phyloP scores from a whole-genome alignment of 2,888 invertebrate genomes.

The Polydrusus cervinus region DNA sequence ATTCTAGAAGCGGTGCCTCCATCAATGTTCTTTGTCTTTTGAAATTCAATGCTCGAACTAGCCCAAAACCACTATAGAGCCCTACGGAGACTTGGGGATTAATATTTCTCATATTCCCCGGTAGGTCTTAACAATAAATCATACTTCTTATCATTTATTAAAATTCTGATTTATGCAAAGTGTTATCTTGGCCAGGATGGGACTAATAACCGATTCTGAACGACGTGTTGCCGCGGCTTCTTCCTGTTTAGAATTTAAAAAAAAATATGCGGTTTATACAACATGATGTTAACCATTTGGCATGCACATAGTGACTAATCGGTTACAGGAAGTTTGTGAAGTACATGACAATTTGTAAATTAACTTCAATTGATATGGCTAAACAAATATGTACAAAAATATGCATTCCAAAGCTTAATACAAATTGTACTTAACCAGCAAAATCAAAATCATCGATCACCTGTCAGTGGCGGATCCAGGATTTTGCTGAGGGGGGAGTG shows the following conservation, averaged over 20 bases:
- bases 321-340: constrained; percentile 9
- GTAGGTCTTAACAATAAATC: constrained; percentile 28
- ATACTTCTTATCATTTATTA: constrained; percentile 41
- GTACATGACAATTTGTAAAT: not conserved
- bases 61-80: not conserved
- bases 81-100: not conserved
- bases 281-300: not conserved
- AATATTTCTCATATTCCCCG: constrained; percentile 1
- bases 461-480: too few relatives aligned
- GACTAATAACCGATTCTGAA: constrained; percentile 34
- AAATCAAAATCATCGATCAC: too few relatives aligned
- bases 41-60: too few relatives aligned
- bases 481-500: too few relatives aligned
- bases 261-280: constrained; percentile 4
- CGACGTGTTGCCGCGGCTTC: constrained; percentile 34
- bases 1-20: too few relatives aligned
- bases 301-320: not conserved
- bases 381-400: not conserved
- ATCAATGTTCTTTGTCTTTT: too few relatives aligned
- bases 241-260: constrained; percentile 19
- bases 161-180: constrained; percentile 43
- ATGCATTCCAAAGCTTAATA: too few relatives aligned
- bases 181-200: constrained; percentile 43
- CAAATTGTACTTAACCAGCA: too few relatives aligned
- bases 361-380: not conserved